Base-by-base conservation (phyloP, 2,888 invertebrate species). In the Epinotia brunnichana region DNA sequence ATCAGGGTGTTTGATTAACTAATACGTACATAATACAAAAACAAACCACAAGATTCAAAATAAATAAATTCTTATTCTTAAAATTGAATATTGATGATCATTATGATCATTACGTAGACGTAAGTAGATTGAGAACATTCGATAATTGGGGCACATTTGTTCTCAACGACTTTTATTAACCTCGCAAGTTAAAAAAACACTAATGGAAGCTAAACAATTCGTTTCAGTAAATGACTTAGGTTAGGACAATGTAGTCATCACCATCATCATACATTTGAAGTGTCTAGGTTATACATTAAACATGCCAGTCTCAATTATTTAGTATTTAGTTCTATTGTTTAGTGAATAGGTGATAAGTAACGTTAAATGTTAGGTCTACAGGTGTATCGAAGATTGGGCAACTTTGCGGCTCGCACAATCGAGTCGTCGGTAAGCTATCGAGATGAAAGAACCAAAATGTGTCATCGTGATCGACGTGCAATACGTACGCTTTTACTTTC, bases 401-500 rank as follows among this genome's bases (percentile, higher is more conserved):
- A 56, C 15, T n/a, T 11, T 17, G 17, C n/a, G 15, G 3, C 53
- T 53, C 66, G 54, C 19, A 64, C 35, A 66, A 66, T 66, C 53
- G 13, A 57, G 17, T 21, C 15, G 54, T 67, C 71, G 57, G 57
- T 69, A 44, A 51, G 35, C n/a, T 57, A 21, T 53, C 15, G 41
- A 59, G 63, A 69, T 59, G 53, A 63, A 73, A 69, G 68, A 69
- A 44, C 56, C 48, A 53, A 73, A 73, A 73, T 73, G 59, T 69
- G 73, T 59, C 68, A 63, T 41, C 68, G 53, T 73, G 63, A 73
- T 73, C 29, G 53, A 62, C 57, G 63, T 41, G 69, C 62, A 51
- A 61, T 51, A 54, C 57, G 3, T 35, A 35, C 68, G 69, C 73
- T 73, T 73, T 73, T 73, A 73, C 73, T 73, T 73, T 73, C 69